These are phyloP conservation scores for Hepsetus odoe DNA, from an alignment of 2,113 vertebrate genomes.

Conservation along the genomic window DNA sequence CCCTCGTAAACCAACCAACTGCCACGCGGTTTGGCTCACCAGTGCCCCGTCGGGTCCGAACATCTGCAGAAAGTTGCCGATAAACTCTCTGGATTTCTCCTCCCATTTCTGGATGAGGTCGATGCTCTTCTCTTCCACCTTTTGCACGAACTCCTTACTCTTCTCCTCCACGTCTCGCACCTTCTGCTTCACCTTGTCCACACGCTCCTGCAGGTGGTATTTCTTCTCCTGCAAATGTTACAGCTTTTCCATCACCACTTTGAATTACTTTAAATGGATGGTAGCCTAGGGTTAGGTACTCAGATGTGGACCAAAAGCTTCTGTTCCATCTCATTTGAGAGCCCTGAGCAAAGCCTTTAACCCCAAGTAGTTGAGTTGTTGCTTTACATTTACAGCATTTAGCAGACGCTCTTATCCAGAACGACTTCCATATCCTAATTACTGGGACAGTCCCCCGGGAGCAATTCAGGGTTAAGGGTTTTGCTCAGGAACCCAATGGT, in stretches of 20 bases:
- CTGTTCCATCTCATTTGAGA: too few species aligned
- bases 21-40: slow-evolving; percentile 68
- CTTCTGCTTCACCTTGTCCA: slow-evolving; percentile 88
- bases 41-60: slow-evolving; percentile 85
- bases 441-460: too few species aligned
- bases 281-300: too few species aligned
- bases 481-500: too few species aligned
- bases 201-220: slow-evolving; percentile 84
- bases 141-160: slow-evolving; percentile 89
- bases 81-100: slow-evolving; percentile 88
- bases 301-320: too few species aligned
- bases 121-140: slow-evolving; percentile 88
- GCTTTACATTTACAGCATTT: too few species aligned
- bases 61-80: slow-evolving; percentile 88
- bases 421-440: too few species aligned
- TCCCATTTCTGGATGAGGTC: slow-evolving; percentile 92
- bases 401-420: too few species aligned
- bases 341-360: too few species aligned
- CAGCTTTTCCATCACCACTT: neutral
- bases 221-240: slow-evolving; percentile 81
- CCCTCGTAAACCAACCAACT: neutral
- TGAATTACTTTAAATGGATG: too few species aligned
- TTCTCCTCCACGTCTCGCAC: slow-evolving; percentile 88
- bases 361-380: too few species aligned
- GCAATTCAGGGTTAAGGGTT: too few species aligned